Evolutionary conservation across 2,797 vertebrate genomes (phyloP), one percentile per base, ranked within the genome.

Genomic region (Arrhamphus sclerolepis): DNA sequence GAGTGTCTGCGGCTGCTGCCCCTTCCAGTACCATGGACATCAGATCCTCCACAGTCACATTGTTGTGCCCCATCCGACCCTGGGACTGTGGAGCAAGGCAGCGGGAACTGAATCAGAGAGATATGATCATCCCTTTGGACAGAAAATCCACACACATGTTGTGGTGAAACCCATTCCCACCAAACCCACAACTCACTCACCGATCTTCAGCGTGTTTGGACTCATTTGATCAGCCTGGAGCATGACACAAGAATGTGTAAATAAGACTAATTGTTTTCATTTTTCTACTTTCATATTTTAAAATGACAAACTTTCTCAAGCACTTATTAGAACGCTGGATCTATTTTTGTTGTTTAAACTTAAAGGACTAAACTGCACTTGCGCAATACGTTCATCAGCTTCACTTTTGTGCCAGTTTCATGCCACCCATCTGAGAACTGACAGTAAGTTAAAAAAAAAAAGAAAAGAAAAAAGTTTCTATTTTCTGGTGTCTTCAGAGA

Each of bases 91-190:
- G 95, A 89, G 93, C 73, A 97, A 95, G 77, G 86, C 83, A 18
- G 49, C 73, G 0, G 87, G 69, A 0, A 73, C 86, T 34, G 91
- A 93, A 0, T 86, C 92, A 54, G 93, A 94, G 18, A 84, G 80
- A 2, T 77, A 86, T 0, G 82, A 86, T 51, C 78, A 64, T 0
- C 81, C 78, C 38, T 87, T 87, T 19, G 93, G 91, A 56, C 94
- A 92, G 62, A 96, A 93, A 69, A 82, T 94, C n/a, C 92, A 93
- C 85, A 92, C 92, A 26, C 97, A 98, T 0, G 93, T 97, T 69
- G 95, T 98, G 56, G 93, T 98, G 80, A 99, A 99, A 85, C 98
- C 98, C 20, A 98, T 99, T 59, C 97, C 98, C 44, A 98, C 97
- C 26, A 99, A 98, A 76, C 97, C 98, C 0, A 72, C 94, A 0